Evolutionary conservation across 2,888 invertebrate species (phyloP), one percentile per base, ranked within the genome.

Genomic region (Mantis religiosa): DNA sequence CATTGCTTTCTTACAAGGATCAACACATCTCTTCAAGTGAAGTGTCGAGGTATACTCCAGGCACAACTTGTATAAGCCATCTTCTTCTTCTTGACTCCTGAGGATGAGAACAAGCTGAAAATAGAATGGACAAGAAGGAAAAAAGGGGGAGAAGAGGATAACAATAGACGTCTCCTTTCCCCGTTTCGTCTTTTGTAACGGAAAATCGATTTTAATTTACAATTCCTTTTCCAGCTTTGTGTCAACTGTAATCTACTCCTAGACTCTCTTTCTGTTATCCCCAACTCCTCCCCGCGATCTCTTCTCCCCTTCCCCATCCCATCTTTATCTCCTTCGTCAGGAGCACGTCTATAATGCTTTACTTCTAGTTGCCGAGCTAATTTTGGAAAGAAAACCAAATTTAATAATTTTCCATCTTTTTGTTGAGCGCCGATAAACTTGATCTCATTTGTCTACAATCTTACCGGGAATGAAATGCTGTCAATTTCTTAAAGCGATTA

Each of bases 191-290:
- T 90, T 90, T 90, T 90, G 90, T 89, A 88, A 90, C 83, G 90
- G 89, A 90, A 90, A 90, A 90, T 90, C 90, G 89, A 90, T 90
- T 90, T 90, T 90, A 90, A 90, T 90, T 90, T 90, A 90, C 90
- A 90, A 90, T 90, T 90, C 90, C 90, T 90, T 90, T 90, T 89
- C 88, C 90, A 90, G 89, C 90, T 90, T 90, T 90, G 90, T 90
- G 90, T 90, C 90, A 90, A 90, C 90, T 90, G 90, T 90, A 90
- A 90, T 90, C 90, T 90, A 90, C 90, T 90, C 89, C 84, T 34
- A 88, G 85, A 87, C 82, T 90, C 89, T 88, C 90, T 84, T 86
- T 81, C 86, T 71, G 54, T 71, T 71, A 71, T 71, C 54, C 54
- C 20, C 54, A 71, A 71, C 81, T 30, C 87, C 41, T 88, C 84